Conservation (phyloP, 2,113 vertebrate genomes). For the Saccopteryx bilineata region DNA sequence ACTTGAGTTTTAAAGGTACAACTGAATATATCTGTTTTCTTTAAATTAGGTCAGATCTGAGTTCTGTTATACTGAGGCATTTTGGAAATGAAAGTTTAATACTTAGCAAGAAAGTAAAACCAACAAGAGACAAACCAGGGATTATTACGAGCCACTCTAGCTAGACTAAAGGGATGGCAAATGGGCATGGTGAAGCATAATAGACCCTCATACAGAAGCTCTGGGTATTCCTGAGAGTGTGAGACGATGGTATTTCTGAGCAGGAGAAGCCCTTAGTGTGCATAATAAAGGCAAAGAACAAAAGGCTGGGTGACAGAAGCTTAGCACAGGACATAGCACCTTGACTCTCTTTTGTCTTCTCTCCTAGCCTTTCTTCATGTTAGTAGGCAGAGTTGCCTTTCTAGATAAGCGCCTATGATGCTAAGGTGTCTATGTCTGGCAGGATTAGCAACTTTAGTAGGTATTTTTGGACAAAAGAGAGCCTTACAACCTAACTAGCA, state of each 20-base stretch:
- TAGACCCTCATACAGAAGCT: neutral
- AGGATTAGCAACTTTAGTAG: neutral
- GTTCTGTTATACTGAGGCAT: neutral
- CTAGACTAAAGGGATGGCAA: neutral
- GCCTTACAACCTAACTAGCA: neutral
- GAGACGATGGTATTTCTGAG: neutral
- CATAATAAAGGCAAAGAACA: neutral
- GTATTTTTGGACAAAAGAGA: neutral
- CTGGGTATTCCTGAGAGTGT: neutral
- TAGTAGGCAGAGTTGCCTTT: neutral
- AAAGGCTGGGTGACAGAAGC: neutral
- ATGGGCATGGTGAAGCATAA: fast-evolving
- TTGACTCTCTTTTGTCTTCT: neutral
- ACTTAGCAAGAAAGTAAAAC: neutral
- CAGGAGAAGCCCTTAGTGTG: neutral
- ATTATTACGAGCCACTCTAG: neutral
- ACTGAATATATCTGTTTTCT: neutral
- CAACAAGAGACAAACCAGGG: neutral
- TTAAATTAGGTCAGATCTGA: neutral
- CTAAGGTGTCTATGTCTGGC: neutral
- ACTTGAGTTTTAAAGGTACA: neutral
- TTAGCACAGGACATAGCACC: neutral
- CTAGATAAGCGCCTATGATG: neutral
- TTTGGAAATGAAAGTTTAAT: constrained; percentile 28
- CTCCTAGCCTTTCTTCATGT: neutral